phyloP scores from a whole-genome alignment of 1,140 invertebrate species.

The Fopius arisanus region DNA sequence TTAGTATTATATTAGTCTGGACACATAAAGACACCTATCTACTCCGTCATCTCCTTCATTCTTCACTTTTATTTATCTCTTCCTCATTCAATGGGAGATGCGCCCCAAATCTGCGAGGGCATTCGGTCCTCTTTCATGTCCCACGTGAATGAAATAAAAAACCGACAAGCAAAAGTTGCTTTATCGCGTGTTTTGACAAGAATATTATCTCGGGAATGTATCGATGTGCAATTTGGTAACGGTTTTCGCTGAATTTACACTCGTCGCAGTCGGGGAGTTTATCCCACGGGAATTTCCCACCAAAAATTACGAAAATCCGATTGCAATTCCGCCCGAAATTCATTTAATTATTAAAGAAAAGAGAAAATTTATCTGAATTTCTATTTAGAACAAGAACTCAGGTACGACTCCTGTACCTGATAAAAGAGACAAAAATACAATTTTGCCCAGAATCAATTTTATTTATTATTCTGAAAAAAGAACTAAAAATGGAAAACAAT shows the following conservation, averaged over 20 bases:
- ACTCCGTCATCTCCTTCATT: slow-evolving; percentile 1
- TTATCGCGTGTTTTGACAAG: neutral
- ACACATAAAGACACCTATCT: slow-evolving; percentile 2
- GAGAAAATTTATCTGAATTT: too few relatives aligned
- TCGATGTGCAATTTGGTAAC: neutral
- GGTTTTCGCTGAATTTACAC: neutral
- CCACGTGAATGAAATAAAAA: neutral
- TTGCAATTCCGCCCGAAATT: too few relatives aligned
- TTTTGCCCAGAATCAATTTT: too few relatives aligned
- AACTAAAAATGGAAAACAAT: too few relatives aligned
- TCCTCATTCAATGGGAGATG: neutral
- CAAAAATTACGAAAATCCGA: too few relatives aligned
- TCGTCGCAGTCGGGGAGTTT: too few relatives aligned
- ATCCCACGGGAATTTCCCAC: too few relatives aligned
- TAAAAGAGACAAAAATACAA: too few relatives aligned
- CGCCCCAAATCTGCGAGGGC: neutral
- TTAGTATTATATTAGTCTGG: slow-evolving; percentile 4
- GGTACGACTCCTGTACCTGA: too few relatives aligned
- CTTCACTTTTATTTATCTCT: neutral
- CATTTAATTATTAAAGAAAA: too few relatives aligned
- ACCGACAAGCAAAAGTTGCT: neutral
- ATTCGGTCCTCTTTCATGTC: neutral
- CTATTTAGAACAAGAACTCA: too few relatives aligned
- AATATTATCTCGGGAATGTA: neutral
- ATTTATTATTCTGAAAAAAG: too few relatives aligned